Evolutionary conservation across 2,113 vertebrate genomes (phyloP).

Genomic region (Antigone vipio): DNA sequence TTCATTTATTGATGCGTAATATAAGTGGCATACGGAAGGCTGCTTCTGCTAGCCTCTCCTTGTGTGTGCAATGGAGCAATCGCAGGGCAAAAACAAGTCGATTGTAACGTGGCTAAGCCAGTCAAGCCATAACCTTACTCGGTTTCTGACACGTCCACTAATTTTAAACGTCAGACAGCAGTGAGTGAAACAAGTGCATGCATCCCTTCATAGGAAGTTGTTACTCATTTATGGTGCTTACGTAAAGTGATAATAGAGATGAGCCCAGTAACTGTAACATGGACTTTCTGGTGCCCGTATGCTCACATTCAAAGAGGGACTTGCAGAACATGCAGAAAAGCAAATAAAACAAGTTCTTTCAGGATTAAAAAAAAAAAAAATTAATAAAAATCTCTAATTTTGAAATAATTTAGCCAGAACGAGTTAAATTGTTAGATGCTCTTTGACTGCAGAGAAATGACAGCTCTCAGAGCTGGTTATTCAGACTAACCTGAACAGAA

Average conservation of each 20-base stretch:
- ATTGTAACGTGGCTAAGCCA: not conserved
- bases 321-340: not conserved
- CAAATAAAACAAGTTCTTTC: not conserved
- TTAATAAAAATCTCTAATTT: not conserved
- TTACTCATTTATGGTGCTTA: not conserved
- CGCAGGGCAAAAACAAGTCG: not conserved
- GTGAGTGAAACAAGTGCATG: not conserved
- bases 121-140: not conserved
- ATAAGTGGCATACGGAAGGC: rapidly evolving
- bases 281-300: not conserved
- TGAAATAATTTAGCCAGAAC: not conserved
- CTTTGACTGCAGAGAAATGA: slow-evolving; percentile 5
- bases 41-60: not conserved
- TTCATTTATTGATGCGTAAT: not conserved
- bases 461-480: not conserved
- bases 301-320: not conserved
- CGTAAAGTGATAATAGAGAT: not conserved
- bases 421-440: not conserved
- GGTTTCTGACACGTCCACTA: not conserved
- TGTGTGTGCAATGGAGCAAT: rapidly evolving
- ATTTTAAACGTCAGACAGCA: not conserved
- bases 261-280: not conserved
- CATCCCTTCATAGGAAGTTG: not conserved
- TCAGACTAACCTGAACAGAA: slow-evolving; percentile 15
- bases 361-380: not conserved